Conservation (phyloP, 2,888 invertebrate species). For the Drosophila austrosaltans region DNA sequence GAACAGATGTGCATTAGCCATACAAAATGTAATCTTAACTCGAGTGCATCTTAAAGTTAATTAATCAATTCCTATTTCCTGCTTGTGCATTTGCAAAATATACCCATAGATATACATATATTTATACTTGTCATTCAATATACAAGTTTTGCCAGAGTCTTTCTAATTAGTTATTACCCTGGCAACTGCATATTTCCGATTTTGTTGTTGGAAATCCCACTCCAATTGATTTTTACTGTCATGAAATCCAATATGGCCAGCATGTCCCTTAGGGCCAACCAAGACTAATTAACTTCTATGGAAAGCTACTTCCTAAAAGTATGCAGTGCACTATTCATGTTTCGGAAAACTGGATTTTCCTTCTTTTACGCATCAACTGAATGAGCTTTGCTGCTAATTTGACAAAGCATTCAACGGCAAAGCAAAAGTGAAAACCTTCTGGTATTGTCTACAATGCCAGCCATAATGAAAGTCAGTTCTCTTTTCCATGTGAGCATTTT, state of each 20-base stretch:
- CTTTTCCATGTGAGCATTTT: no score
- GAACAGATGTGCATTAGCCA: constrained; percentile 22
- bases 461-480: no score
- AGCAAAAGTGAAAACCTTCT: background rate
- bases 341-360: background rate
- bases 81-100: no score
- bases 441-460: background rate
- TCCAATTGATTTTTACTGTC: background rate
- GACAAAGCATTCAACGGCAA: background rate
- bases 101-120: no score
- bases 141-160: background rate
- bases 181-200: background rate
- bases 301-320: background rate
- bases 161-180: background rate
- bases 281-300: background rate
- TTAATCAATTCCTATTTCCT: background rate
- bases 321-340: background rate
- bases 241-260: constrained; percentile 7
- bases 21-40: background rate
- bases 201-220: no score
- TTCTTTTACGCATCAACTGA: background rate
- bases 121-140: background rate
- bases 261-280: background rate
- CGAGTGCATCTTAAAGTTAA: constrained; percentile 9
- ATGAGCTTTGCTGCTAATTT: background rate